phyloP scores from a whole-genome alignment of 2,113 vertebrate genomes.

The Chloropsis cyanopogon region DNA sequence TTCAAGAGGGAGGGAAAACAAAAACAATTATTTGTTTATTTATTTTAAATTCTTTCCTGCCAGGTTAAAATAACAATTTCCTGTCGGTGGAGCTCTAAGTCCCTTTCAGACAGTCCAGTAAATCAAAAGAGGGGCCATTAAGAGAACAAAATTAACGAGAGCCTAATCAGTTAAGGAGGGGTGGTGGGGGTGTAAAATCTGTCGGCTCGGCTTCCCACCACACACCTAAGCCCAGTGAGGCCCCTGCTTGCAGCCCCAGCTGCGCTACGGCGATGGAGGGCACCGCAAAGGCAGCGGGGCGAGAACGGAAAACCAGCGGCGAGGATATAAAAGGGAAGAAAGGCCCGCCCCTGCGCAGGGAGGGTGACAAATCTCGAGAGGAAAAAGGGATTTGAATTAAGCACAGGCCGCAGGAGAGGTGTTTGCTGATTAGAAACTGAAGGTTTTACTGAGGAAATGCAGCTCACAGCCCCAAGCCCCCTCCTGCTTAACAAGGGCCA shows the following conservation, averaged over 20 bases:
- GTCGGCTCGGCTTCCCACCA: neutral
- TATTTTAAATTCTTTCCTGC: slow-evolving; percentile 77
- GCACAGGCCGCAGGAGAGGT: slow-evolving; percentile 21
- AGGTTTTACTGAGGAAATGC: slow-evolving; percentile 76
- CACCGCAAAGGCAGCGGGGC: neutral
- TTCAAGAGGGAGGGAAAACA: neutral
- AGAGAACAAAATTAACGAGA: slow-evolving; percentile 49
- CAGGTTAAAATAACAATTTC: slow-evolving; percentile 92
- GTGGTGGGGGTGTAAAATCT: slow-evolving; percentile 30
- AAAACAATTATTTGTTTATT: slow-evolving; percentile 10
- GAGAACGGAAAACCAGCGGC: neutral
- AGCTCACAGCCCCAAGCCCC: slow-evolving; percentile 44
- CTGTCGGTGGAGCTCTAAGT: slow-evolving; percentile 71
- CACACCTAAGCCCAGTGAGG: neutral
- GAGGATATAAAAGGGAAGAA: neutral
- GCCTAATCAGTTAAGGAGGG: neutral
- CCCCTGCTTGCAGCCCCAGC: neutral
- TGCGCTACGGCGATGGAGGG: fast-evolving
- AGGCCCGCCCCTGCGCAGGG: fast-evolving
- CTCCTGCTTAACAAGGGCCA: slow-evolving; percentile 69
- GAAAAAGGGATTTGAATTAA: slow-evolving; percentile 1
- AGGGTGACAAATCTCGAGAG: neutral
- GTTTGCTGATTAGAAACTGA: slow-evolving; percentile 66
- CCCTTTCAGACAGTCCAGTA: slow-evolving; percentile 40
- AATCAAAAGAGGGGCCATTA: slow-evolving; percentile 56